Evolutionary conservation across 2,113 vertebrate species (phyloP), one percentile per base, ranked within the genome.

Genomic region (Pituophis catenifer): DNA sequence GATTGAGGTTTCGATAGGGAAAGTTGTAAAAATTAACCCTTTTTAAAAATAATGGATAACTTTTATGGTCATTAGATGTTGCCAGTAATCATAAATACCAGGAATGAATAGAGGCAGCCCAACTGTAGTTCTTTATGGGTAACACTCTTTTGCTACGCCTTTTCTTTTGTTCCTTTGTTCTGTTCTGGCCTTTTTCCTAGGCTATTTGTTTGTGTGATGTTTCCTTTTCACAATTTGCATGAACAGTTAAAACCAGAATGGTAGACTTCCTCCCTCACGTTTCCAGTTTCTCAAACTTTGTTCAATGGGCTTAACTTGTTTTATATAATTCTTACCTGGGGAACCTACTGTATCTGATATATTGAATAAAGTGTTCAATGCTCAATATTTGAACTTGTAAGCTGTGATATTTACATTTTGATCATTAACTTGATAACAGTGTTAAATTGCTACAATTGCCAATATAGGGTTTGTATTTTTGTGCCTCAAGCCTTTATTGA

Each of bases 141-240:
- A 23, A 53, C 81, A 93, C 48, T 6, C 29, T 50, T 50, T 9
- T 26, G 81, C 75, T n/a, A 21, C 44, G 57, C 50, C 57, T 86
- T 53, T 81, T 93, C 48, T 62, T 90, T 58, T 86, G 29, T 54
- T 90, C 48, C 81, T 93, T 93, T 90, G 89, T 93, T 90, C 92
- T 7, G 8, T 65, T 93, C 89, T 53, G 54, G 8, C 85, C 89
- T 86, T 59, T 57, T 93, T 38, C 8, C 48, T 93, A 89, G 70
- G 55, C 19, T 86, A 57, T 92, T 90, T 86, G 92, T 87, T 85
- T 90, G 57, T 90, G 48, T 87, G 57, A 65, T 81, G 89, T 52
- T 92, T 92, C 92, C 65, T 92, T 92, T 90, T 44, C n/a, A 58
- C 50, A 86, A 87, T 93, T 90, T 93, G 81, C 92, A 90, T 93